Base-by-base conservation (phyloP, 1,140 invertebrate species). In the Hormaphis cornu region DNA sequence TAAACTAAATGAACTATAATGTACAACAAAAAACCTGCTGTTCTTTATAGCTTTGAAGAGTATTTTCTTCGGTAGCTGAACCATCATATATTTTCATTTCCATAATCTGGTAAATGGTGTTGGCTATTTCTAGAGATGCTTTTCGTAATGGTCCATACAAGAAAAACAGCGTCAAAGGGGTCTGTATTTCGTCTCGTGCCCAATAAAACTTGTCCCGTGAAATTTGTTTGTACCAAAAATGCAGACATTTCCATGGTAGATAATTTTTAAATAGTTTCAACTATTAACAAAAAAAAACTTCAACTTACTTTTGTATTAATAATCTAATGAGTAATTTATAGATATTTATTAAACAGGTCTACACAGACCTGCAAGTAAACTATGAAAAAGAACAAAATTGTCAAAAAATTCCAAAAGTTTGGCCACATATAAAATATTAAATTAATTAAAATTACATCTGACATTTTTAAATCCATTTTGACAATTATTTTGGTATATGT, bases 211-310 rank as follows among this genome's bases (percentile, higher is more conserved):
- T 50, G 1, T 66, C 50, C 28, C 30, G 14, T 22, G 61, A 48
- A 16, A 66, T 66, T 12, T 35, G 18, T 50, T 66, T 66, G n/a
- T 66, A 46, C 61, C 61, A 66, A 1, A 66, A 48, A 30, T 33
- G 6, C 7, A 66, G 5, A 35, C 61, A 66, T 33, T 66, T 66
- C n/a, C 18, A 33, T 14, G 16, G 18, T 66, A 24, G 18, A 50
- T 24, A 66, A 7, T 50, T 66, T 44, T 22, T 66, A 20, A 66
- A 66, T 1, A 22, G 9, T 5, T 16, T 20, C 18, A 66, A n/a
- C 61, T 66, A 33, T 18, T 1, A 46, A 46, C 8, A 30, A 46
- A 58, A 30, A 30, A 24, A 26, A 50, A 50, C 12, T 2, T 50
- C 7, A 6, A 63, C 16, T 46, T 16, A 46, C 42, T 8, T 44